Percentiles rank a stretch among this genome's conserved stretches.
Conservation (phyloP, 2,113 vertebrate species). For the Acinonyx jubatus region DNA sequence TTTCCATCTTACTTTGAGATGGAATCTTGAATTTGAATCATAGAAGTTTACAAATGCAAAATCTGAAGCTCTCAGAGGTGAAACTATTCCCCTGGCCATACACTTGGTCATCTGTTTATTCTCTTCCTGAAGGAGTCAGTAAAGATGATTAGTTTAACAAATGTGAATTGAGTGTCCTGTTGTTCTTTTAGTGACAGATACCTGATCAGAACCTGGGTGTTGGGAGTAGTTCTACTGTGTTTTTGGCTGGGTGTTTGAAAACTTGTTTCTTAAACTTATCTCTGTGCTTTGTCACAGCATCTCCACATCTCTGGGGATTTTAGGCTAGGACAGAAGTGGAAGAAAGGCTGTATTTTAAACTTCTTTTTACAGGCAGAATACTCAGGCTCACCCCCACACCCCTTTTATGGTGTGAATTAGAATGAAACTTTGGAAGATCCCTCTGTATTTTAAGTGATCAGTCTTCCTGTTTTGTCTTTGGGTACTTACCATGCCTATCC, state of each 20-base stretch:
- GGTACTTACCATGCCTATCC: not conserved
- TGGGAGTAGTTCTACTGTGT: not conserved
- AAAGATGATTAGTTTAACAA: not conserved
- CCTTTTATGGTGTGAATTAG: not conserved
- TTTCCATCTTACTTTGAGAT: slow-evolving; percentile 29
- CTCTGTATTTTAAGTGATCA: not conserved
- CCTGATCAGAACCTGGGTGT: not conserved
- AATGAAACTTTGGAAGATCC: slow-evolving; percentile 31
- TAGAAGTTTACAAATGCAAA: slow-evolving; percentile 47
- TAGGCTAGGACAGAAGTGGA: slow-evolving; percentile 36
- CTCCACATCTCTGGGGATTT: not conserved
- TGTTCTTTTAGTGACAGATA: not conserved
- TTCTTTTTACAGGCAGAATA: not conserved
- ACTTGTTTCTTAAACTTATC: not conserved
- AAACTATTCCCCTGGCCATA: not conserved
- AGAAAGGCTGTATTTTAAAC: slow-evolving; percentile 15
- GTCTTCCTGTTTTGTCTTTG: slow-evolving; percentile 46
- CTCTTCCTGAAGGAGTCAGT: not conserved
- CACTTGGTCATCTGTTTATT: not conserved
- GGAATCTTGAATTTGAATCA: slow-evolving; percentile 30
- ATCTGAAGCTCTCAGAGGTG: not conserved
- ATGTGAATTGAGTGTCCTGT: not conserved
- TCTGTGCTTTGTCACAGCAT: not conserved
- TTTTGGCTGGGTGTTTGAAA: not conserved
- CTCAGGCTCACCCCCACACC: not conserved